These are phyloP conservation scores for cattle (Bos taurus) DNA, from an alignment of 2,113 vertebrate genomes.

Conservation along the genomic window DNA sequence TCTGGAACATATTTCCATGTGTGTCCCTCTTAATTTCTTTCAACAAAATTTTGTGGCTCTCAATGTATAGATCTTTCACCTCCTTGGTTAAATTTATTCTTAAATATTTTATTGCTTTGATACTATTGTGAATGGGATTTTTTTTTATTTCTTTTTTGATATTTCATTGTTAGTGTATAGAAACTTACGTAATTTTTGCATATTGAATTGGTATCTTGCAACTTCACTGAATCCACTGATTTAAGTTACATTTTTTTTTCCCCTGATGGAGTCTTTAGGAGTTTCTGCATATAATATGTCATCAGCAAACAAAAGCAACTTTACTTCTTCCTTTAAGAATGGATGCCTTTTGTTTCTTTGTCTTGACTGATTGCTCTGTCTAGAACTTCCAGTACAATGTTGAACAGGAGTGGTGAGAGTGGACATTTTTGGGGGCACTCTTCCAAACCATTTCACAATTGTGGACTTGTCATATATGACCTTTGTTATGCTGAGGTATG, in stretches of 20 bases:
- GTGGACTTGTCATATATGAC: neutral
- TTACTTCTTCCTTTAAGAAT: neutral
- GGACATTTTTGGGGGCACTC: neutral
- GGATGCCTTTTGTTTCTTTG: neutral
- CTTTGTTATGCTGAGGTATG: neutral
- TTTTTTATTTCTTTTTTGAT: neutral
- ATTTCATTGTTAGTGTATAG: neutral
- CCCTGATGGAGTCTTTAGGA: neutral
- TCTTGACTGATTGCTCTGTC: neutral
- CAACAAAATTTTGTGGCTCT: neutral
- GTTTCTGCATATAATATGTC: neutral
- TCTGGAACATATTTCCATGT: neutral
- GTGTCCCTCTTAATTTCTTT: neutral
- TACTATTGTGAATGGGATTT: neutral
- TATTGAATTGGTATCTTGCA: neutral
- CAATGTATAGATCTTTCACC: neutral
- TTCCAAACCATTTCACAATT: neutral
- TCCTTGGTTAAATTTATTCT: neutral
- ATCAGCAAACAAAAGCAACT: neutral
- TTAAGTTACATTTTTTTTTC: neutral
- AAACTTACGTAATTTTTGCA: neutral
- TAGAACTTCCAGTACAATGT: neutral
- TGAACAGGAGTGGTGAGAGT: neutral
- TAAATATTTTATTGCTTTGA: neutral
- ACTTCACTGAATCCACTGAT: neutral